Conservation (phyloP, 1,140 invertebrate genomes). For the Pseudomyrmex cubaensis region DNA sequence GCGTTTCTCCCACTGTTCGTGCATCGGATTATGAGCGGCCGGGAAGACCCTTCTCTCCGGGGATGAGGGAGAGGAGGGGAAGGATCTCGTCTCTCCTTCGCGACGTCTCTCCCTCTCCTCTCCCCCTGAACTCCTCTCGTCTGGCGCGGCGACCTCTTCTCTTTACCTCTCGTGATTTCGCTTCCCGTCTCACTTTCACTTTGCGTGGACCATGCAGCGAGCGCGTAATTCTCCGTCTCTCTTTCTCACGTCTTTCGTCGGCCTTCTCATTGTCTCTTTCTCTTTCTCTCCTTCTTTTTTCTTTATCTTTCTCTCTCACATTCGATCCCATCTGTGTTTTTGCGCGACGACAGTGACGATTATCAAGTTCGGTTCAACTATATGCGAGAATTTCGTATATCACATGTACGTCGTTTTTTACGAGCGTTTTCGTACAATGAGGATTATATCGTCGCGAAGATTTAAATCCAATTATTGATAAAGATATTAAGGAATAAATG, state of each 20-base stretch:
- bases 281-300: constrained; percentile 22
- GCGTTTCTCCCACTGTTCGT: constrained; percentile 76
- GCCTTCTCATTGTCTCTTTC: constrained; percentile 4
- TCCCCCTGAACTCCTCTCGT: constrained; percentile 3
- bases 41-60: constrained; percentile 45
- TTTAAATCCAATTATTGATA: constrained; percentile 2
- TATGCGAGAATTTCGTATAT: constrained; percentile 20
- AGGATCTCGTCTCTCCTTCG: constrained; percentile 63
- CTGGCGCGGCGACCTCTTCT: constrained; percentile 32
- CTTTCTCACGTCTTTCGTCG: background rate
- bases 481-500: too few species aligned
- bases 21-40: constrained; percentile 60
- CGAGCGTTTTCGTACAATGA: constrained; percentile 17
- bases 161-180: constrained; percentile 54
- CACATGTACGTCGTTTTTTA: constrained; percentile 19
- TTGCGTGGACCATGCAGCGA: constrained; percentile 56
- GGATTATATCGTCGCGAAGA: background rate
- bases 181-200: constrained; percentile 55
- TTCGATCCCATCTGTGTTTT: constrained; percentile 14
- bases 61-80: constrained; percentile 8
- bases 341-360: constrained; percentile 28
- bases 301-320: constrained; percentile 41
- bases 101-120: constrained; percentile 14
- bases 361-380: constrained; percentile 27
- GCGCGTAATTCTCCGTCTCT: constrained; percentile 32